Evolutionary conservation across 2,797 vertebrate species (phyloP), one percentile per base, ranked within the genome.

Genomic region (Bradypodion pumilum): DNA sequence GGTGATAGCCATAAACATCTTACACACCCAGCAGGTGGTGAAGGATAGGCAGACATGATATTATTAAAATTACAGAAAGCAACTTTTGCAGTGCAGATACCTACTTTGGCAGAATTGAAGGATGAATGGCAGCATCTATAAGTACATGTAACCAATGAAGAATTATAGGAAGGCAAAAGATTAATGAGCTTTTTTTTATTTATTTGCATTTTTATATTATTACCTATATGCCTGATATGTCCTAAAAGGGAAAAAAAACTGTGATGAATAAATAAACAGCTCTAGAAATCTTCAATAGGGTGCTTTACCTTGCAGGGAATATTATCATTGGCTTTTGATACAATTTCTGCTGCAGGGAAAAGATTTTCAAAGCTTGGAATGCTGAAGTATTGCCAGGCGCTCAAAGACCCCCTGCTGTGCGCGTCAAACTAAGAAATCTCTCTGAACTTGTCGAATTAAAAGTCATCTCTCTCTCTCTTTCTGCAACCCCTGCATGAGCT

Each of bases 311-410:
- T 97, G 96, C 95, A 95, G 96, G 97, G 97, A 97, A 97, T 97
- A 97, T 98, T 98, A 97, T 97, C 96, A 97, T 97, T 96, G 96
- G 97, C 96, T 97, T 98, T 98, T 97, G 97, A 98, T 98, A 98
- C 96, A 96, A 95, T 96, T 96, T 97, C 96, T 94, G 97, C 97
- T 99, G 96, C 96, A 96, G 97, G 97, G 96, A 96, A n/a, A 95
- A 96, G 96, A 97, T 95, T 97, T 98, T 99, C 98, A 99, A 99
- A 99, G 98, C 97, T 95, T 93, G 92, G 91, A 95, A 95, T 94
- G 96, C 96, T 95, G 96, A 97, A 97, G 97, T 96, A 97, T 94
- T 93, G 96, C 96, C 96, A 93, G 91, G 92, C 95, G 92, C 97
- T 98, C 97, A 99, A 98, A 99, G 97, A 97, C 97, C 97, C 96